Percentiles rank a stretch among this genome's conserved stretches.
These are phyloP conservation scores for Ataeniobius toweri DNA, from an alignment of 2,797 vertebrate species.

Conservation along the genomic window DNA sequence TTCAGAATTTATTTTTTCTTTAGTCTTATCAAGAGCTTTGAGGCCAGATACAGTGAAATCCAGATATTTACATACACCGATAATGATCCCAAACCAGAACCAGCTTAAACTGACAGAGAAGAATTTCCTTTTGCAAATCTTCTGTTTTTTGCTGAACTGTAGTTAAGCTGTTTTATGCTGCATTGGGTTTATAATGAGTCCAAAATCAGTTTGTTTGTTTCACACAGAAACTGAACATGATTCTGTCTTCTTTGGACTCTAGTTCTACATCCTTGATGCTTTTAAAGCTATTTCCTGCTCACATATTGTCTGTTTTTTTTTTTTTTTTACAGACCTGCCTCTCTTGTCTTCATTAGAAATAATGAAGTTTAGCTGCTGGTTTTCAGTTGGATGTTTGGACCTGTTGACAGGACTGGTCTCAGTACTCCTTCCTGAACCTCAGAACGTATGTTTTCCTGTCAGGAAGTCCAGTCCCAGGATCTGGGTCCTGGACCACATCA, in stretches of 20 bases:
- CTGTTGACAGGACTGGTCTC: background rate
- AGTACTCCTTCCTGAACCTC: background rate
- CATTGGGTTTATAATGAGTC: no score
- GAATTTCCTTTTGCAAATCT: no score
- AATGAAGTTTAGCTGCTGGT: background rate
- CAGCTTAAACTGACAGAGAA: no score
- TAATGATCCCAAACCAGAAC: no score
- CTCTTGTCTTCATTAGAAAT: background rate
- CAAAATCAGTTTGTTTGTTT: no score
- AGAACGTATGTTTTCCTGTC: background rate
- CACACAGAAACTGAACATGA: no score
- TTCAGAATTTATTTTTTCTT: no score
- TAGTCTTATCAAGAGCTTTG: no score
- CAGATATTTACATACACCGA: no score
- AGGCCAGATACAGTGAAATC: no score
- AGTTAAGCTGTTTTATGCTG: no score
- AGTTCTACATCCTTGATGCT: background rate
- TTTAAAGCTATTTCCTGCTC: background rate
- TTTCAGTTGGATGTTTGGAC: background rate
- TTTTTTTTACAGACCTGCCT: background rate
- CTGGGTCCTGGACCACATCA: background rate
- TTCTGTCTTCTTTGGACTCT: background rate
- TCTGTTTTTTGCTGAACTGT: no score
- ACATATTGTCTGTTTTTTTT: background rate
- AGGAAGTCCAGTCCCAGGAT: conserved; percentile 1